A percentile compares a stretch with the other conserved stretches of the same genome.
Evolutionary conservation across 1,140 invertebrate species (phyloP).

Genomic region (Meteorus sp.): DNA sequence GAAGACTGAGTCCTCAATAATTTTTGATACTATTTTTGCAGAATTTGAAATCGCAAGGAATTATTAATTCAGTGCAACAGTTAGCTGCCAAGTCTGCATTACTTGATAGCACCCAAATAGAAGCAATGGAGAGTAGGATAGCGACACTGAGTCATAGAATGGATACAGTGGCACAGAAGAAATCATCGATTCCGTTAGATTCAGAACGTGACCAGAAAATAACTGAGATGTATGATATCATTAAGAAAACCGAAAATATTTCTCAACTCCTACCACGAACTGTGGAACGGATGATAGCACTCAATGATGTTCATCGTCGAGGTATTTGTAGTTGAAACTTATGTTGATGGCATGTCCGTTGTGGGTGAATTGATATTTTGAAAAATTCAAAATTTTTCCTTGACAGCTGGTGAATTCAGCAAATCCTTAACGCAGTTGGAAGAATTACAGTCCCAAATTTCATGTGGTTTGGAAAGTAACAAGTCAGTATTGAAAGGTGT

Average conservation of each 20-base stretch:
- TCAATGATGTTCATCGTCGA: slow-evolving; percentile 87
- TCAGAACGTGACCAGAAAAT: slow-evolving; percentile 82
- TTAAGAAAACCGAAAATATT: slow-evolving; percentile 81
- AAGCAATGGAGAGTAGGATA: slow-evolving; percentile 79
- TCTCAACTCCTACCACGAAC: slow-evolving; percentile 78
- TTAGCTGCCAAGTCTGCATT: slow-evolving; percentile 76
- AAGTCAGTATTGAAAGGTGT: slow-evolving; percentile 78
- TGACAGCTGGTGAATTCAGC: slow-evolving; percentile 81
- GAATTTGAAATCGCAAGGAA: slow-evolving; percentile 46
- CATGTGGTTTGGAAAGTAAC: slow-evolving; percentile 72
- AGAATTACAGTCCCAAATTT: slow-evolving; percentile 76
- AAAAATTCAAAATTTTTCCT: slow-evolving; percentile 25
- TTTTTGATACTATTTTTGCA: slow-evolving; percentile 14
- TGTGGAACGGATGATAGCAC: slow-evolving; percentile 78
- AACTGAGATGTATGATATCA: slow-evolving; percentile 80
- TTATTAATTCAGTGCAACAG: slow-evolving; percentile 73
- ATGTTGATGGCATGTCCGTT: not conserved
- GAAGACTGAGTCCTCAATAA: too few relatives aligned
- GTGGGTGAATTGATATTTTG: slow-evolving; percentile 12
- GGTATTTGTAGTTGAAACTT: slow-evolving; percentile 57
- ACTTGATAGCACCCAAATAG: slow-evolving; percentile 79
- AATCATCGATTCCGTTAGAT: slow-evolving; percentile 66
- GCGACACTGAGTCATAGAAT: slow-evolving; percentile 74
- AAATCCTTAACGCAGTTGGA: slow-evolving; percentile 83
- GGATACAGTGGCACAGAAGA: slow-evolving; percentile 73